Conservation (phyloP, 2,888 invertebrate species). For the Ischnus inquisitorius region DNA sequence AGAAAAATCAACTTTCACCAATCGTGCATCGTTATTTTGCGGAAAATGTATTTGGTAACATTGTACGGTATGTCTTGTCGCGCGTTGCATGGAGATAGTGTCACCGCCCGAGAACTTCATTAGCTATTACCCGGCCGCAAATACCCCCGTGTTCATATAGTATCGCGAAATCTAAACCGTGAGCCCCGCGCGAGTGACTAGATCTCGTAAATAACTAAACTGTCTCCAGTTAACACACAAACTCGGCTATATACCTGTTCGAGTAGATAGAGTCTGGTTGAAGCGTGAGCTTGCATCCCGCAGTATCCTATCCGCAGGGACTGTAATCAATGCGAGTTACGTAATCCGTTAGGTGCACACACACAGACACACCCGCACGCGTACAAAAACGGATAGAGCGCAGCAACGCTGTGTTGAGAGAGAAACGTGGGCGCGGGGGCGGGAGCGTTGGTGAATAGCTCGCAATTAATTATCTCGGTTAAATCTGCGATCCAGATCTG, state of each 20-base stretch:
- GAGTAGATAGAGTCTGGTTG: constrained; percentile 35
- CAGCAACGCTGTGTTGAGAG: constrained; percentile 21
- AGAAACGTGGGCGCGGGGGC: background rate
- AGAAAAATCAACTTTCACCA: background rate
- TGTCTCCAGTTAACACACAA: constrained; percentile 61
- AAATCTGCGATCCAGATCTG: constrained; percentile 82
- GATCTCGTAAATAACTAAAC: constrained; percentile 64
- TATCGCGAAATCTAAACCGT: constrained; percentile 44
- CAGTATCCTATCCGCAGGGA: background rate
- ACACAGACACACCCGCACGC: too few species aligned
- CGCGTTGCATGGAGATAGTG: constrained; percentile 33
- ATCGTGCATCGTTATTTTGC: background rate
- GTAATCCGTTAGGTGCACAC: constrained; percentile 60
- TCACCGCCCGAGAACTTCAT: constrained; percentile 30
- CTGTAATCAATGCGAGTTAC: constrained; percentile 63
- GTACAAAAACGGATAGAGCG: constrained; percentile 16
- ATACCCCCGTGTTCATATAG: constrained; percentile 11
- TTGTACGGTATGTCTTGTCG: constrained; percentile 24
- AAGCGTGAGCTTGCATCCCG: constrained; percentile 53
- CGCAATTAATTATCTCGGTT: constrained; percentile 72
- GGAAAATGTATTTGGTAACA: constrained; percentile 5
- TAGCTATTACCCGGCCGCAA: constrained; percentile 34
- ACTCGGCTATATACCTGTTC: constrained; percentile 28
- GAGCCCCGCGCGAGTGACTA: constrained; percentile 30
- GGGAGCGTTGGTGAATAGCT: constrained; percentile 63